Evolutionary conservation across 2,113 vertebrate genomes (phyloP).

Genomic region (Rana temporaria): DNA sequence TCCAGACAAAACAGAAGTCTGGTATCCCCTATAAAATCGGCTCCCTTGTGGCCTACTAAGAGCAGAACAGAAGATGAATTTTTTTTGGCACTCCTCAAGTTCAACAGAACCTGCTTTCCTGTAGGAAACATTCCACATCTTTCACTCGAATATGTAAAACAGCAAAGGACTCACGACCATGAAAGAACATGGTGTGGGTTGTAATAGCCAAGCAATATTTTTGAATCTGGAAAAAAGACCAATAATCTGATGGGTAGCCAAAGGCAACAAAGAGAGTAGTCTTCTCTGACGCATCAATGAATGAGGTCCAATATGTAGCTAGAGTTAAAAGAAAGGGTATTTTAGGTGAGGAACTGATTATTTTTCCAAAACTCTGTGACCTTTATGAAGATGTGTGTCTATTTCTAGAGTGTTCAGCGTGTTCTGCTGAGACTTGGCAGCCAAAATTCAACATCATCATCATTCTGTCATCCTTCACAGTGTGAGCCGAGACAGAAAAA

Average conservation of each 20-base stretch:
- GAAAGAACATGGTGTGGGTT: background rate
- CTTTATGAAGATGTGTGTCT: background rate
- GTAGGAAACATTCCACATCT: too few relatives aligned
- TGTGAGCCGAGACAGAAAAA: background rate
- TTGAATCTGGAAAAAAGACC: background rate
- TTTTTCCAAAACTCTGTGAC: background rate
- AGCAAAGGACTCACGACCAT: background rate
- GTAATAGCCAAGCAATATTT: background rate
- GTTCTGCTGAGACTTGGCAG: slow-evolving; percentile 6
- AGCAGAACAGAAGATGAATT: too few relatives aligned
- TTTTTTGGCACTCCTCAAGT: too few relatives aligned
- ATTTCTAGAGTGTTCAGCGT: background rate
- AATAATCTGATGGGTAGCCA: background rate
- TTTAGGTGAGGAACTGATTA: background rate
- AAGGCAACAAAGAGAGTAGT: background rate
- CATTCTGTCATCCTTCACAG: too few relatives aligned
- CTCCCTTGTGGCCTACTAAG: too few relatives aligned
- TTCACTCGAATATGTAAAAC: background rate
- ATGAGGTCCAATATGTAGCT: too few relatives aligned
- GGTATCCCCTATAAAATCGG: too few relatives aligned
- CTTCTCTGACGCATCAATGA: background rate
- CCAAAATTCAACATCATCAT: background rate
- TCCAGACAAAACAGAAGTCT: too few relatives aligned
- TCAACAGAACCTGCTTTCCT: too few relatives aligned
- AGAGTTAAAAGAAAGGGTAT: background rate